Evolutionary conservation across 2,888 invertebrate species (phyloP).

Genomic region (Taenaris catops): DNA sequence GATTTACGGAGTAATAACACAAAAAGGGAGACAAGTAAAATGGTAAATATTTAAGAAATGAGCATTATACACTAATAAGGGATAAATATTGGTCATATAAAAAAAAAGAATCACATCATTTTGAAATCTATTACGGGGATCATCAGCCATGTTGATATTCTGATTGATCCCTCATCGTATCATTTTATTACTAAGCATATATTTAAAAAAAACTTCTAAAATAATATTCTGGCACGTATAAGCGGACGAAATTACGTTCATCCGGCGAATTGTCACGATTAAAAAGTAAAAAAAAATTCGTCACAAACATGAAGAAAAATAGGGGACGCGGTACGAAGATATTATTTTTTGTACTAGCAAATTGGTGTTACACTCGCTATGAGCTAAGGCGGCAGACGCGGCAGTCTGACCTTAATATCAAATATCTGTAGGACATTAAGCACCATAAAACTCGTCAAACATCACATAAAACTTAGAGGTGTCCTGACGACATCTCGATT

Average conservation of each 20-base stretch:
- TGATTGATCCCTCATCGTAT: slow-evolving; percentile 44
- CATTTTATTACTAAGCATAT: slow-evolving; percentile 50
- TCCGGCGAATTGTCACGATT: slow-evolving; percentile 50
- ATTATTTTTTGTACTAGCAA: slow-evolving; percentile 55
- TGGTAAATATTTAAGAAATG: slow-evolving; percentile 73
- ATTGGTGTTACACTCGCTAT: slow-evolving; percentile 11
- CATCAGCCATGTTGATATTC: slow-evolving; percentile 36
- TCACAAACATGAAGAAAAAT: slow-evolving; percentile 31
- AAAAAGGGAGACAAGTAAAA: slow-evolving; percentile 59
- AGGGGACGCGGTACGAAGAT: slow-evolving; percentile 31
- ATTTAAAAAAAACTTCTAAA: slow-evolving; percentile 51
- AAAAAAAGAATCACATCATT: slow-evolving; percentile 53
- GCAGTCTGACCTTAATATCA: slow-evolving; percentile 15
- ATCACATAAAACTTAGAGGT: slow-evolving; percentile 11
- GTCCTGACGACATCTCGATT: no score
- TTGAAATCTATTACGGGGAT: slow-evolving; percentile 32
- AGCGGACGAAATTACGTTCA: slow-evolving; percentile 49
- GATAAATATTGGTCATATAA: slow-evolving; percentile 25
- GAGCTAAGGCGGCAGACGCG: slow-evolving; percentile 12
- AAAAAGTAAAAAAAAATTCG: slow-evolving; percentile 52
- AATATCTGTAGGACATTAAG: slow-evolving; percentile 20
- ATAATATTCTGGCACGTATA: slow-evolving; percentile 74
- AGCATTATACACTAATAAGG: slow-evolving; percentile 68
- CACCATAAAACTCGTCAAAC: slow-evolving; percentile 23
- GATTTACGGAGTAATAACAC: no score